phyloP scores from a whole-genome alignment of 1,140 invertebrate genomes.

The Drosophila bipectinata region DNA sequence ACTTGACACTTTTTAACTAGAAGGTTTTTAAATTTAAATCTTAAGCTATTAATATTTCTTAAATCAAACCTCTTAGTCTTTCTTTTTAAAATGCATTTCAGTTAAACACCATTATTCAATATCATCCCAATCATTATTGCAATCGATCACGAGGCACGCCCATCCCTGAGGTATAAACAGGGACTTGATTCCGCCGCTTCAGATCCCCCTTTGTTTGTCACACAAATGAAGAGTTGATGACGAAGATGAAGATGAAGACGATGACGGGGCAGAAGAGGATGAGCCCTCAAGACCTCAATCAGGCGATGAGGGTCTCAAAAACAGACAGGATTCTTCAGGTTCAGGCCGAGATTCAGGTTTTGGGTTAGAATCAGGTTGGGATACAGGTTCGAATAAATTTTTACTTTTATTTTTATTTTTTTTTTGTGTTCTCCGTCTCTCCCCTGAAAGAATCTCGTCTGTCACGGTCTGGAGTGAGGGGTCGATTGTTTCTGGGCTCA shows the following conservation, averaged over 20 bases:
- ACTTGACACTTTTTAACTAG: no score
- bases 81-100: neutral
- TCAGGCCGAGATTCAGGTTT: slow-evolving; percentile 13
- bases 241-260: slow-evolving; percentile 46
- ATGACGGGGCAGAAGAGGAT: slow-evolving; percentile 49
- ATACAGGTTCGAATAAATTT: slow-evolving; percentile 7
- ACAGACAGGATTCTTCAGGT: slow-evolving; percentile 36
- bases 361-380: slow-evolving; percentile 18
- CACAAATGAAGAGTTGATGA: slow-evolving; percentile 75
- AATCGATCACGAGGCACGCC: slow-evolving; percentile 30
- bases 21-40: no score
- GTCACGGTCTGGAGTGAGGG: slow-evolving; percentile 45
- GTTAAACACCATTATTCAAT: neutral
- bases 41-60: no score
- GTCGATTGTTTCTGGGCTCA: slow-evolving; percentile 40
- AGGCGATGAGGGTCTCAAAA: slow-evolving; percentile 44
- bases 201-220: slow-evolving; percentile 65
- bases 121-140: slow-evolving; percentile 2
- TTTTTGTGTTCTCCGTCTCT: neutral
- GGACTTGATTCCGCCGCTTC: slow-evolving; percentile 22
- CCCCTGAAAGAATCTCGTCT: slow-evolving; percentile 39
- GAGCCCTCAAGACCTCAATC: slow-evolving; percentile 66
- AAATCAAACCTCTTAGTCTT: no score
- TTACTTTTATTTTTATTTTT: neutral
- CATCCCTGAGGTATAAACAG: slow-evolving; percentile 5